These are phyloP conservation scores for Monoplex corrugatus DNA, from an alignment of 2,888 invertebrate species.

Conservation along the genomic window DNA sequence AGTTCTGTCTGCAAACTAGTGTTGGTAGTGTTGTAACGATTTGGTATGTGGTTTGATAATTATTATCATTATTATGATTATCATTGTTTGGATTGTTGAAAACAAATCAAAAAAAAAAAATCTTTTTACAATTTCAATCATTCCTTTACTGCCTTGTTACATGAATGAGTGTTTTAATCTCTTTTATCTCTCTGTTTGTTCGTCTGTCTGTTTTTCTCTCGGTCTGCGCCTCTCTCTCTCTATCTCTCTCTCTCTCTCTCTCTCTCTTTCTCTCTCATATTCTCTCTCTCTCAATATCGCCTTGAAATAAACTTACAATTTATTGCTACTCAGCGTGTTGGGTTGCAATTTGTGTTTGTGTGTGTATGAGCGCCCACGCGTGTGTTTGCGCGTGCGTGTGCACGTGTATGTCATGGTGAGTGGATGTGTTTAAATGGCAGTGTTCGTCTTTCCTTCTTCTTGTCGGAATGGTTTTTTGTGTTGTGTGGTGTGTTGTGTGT, in stretches of 20 bases:
- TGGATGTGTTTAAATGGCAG: neutral
- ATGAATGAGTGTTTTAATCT: conserved; percentile 22
- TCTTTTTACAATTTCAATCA: conserved; percentile 29
- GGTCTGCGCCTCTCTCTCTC: neutral
- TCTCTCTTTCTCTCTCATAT: neutral
- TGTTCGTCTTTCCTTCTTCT: neutral
- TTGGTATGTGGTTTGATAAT: neutral
- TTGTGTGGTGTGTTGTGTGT: too few species aligned
- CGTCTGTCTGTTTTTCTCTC: neutral
- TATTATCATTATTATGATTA: neutral
- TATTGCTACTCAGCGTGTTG: neutral
- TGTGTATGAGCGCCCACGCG: neutral
- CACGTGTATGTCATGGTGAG: neutral
- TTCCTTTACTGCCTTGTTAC: conserved; percentile 27
- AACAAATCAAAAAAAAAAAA: conserved; percentile 25
- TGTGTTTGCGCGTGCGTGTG: neutral
- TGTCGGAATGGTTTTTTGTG: too few species aligned
- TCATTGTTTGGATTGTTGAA: conserved; percentile 20
- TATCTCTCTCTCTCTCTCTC: conserved; percentile 33
- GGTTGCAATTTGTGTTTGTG: neutral
- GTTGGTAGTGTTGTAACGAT: too few species aligned
- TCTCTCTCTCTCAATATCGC: conserved; percentile 34
- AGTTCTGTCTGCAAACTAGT: neutral
- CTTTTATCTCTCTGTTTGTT: neutral
- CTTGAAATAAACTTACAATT: conserved; percentile 39